Base-by-base conservation (phyloP, 2,797 vertebrate species). In the Pampus argenteus region DNA sequence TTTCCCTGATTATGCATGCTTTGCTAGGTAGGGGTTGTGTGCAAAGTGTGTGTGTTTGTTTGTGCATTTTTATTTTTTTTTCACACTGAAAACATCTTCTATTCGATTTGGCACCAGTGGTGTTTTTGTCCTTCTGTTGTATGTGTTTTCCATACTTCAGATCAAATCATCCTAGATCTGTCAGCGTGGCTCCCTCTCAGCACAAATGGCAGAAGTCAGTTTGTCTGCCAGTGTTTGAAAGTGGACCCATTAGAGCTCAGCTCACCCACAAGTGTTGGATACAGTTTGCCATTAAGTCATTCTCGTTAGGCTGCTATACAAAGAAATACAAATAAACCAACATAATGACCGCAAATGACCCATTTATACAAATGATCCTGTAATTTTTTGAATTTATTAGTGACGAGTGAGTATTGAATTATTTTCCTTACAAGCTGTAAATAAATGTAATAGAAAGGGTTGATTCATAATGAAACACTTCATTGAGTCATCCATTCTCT, bases 171-270 rank as follows among this genome's bases (percentile, higher is more conserved):
- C 48, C 54, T 6, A 31, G 18, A 63, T 74, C 74, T 84, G 73
- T 76, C 75, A 81, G 31, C 28, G 2, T 34, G 20, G 61, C 47
- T 75, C 72, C 57, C 64, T 62, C 66, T 44, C 66, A 61, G 66
- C 71, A 78, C 71, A 83, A 71, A 64, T 85, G 70, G 66, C 74
- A 84, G 65, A 69, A 66, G 70, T 79, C 76, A 34, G 18, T 34
- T 44, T 68, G 85, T 89, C 88, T 91, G 88, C 85, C 73, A 89
- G 82, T 82, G 58, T 81, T 72, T 83, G 84, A 73, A 85, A 89
- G 93, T 90, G 85, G 84, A 89, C 90, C 93, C 85, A 91, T 90
- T 83, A 90, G 93, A 90, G 69, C 89, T 92, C 78, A 69, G 92
- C 82, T 83, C 70, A 85, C 85, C 88, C 88, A 88, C 94, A 92